Base-by-base conservation (phyloP, 2,888 invertebrate genomes). In the Brassicogethes aeneus region DNA sequence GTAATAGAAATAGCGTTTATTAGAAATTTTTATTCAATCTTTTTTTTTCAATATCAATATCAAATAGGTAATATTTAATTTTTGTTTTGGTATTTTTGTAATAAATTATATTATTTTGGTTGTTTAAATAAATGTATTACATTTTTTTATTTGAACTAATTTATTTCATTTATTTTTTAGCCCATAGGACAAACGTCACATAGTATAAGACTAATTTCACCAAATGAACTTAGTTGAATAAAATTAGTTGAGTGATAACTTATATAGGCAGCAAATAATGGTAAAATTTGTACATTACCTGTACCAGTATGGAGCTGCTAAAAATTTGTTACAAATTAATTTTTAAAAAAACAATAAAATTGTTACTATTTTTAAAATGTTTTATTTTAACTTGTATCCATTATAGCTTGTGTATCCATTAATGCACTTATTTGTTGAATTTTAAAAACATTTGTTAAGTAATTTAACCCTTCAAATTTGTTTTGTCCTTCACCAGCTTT, bases 401-500 rank as follows among this genome's bases (percentile, higher is more conserved):
- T 23, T 10, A 23, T 7, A 7, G 23, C 23, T 23, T 23, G 23
- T 23, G 23, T 23, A 23, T 23, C 23, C 23, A 23, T 23, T 10
- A 23, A 23, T 23, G 23, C 23, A 7, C 10, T 5, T 23, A 23
- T 23, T 37, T 40, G 3, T 36, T 34, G 15, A 38, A 45, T 33
- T 39, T 34, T 15, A 35, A 31, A 35, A 52, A 45, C 35, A 51
- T 44, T 43, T 52, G 46, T 50, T 8, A 62, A 41, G 17, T 54
- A 51, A 30, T 45, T 43, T 15, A 57, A 36, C 38, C 62, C 60
- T 30, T 46, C 40, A 42, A 59, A 56, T 51, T 53, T 56, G 3
- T 45, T 47, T 33, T 48, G 23, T 15, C 72, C 62, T 50, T 72
- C 62, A 13, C 73, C 70, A 35, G 72, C 52, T 1, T 78, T 71